These are phyloP conservation scores for Caenorhabditis japonica DNA, from an alignment of 2,888 invertebrate genomes.

Conservation along the genomic window DNA sequence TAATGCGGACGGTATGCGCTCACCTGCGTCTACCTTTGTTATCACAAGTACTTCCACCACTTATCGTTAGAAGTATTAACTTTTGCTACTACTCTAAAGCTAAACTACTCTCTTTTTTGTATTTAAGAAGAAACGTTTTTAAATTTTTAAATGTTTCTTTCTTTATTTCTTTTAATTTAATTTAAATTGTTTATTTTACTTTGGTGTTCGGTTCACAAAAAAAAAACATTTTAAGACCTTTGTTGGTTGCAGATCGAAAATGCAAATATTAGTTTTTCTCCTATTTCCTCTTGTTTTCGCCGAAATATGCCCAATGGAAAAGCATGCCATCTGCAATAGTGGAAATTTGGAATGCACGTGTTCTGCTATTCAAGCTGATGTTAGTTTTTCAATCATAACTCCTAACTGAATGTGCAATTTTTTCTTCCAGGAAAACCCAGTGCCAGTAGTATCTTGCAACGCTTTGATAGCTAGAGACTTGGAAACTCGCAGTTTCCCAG, in stretches of 20 bases:
- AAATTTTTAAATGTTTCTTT: background rate
- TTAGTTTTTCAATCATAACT: slow-evolving; percentile 34
- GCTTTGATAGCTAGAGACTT: slow-evolving; percentile 56
- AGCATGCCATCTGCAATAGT: slow-evolving; percentile 56
- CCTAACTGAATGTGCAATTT: no score
- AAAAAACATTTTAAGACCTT: background rate
- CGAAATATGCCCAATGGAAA: slow-evolving; percentile 64
- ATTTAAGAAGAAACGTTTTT: background rate
- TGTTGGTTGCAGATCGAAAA: slow-evolving; percentile 26
- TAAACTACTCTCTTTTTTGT: background rate
- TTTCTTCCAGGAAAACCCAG: slow-evolving; percentile 57
- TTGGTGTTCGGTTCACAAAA: background rate
- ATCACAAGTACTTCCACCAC: slow-evolving; percentile 38
- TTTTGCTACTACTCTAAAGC: background rate
- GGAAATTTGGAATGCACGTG: slow-evolving; percentile 65
- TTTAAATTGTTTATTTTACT: no score
- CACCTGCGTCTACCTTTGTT: slow-evolving; percentile 18
- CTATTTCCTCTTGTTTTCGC: slow-evolving; percentile 48
- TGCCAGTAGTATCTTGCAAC: slow-evolving; percentile 66
- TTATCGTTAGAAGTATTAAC: slow-evolving; percentile 5
- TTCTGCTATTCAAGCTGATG: slow-evolving; percentile 60
- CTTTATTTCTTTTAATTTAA: background rate
- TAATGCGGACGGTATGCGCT: slow-evolving; percentile 19
- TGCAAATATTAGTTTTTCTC: slow-evolving; percentile 44
- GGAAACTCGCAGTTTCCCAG: slow-evolving; percentile 66